Evolutionary conservation across 2,113 vertebrate genomes (phyloP), one percentile per base, ranked within the genome.

Genomic region (Caretta caretta): DNA sequence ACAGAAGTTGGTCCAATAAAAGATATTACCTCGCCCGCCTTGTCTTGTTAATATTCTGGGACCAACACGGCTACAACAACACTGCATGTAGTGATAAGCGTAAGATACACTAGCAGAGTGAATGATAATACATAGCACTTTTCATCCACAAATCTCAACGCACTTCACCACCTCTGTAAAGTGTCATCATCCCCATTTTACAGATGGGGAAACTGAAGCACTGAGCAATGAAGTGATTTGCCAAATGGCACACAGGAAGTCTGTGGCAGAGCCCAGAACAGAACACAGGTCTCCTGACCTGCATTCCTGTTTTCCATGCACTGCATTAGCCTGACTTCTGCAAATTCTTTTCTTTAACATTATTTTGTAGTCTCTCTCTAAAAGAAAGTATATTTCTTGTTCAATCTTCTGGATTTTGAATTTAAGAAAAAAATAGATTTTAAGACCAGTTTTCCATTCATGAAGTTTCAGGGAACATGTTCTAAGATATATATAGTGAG

Each of bases 291-390:
- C 59, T 62, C 59, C 29, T 62, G 29, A 62, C 5, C 12, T 3
- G 5, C 27, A 31, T 12, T 10, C n/a, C 14, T 72, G 69, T 38
- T 38, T 72, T n/a, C n/a, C 69, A 72, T n/a, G 17, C 65, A 72
- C 56, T n/a, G 46, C 22, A 91, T 86, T 53, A 94, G 93, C 93
- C 84, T 84, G 84, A 83, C 92, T 97, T 97, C 95, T 2, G 10
- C 95, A 97, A 97, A 93, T 88, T 88, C 87, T 79, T 88, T 97
- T 97, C 93, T 93, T 96, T 31, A 72, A n/a, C 46, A 27, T 56
- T 46, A 3, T 49, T 89, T 90, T 25, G 93, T 29, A 91, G 90
- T 14, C 83, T 80, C 89, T 87, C 86, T 53, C 8, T 93, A 50
- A 62, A 20, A 94, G 79, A 79, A 62, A 83, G 20, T 5, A 48